These are phyloP conservation scores for Hemitrygon akajei DNA, from an alignment of 2,797 vertebrate genomes.

Conservation along the genomic window DNA sequence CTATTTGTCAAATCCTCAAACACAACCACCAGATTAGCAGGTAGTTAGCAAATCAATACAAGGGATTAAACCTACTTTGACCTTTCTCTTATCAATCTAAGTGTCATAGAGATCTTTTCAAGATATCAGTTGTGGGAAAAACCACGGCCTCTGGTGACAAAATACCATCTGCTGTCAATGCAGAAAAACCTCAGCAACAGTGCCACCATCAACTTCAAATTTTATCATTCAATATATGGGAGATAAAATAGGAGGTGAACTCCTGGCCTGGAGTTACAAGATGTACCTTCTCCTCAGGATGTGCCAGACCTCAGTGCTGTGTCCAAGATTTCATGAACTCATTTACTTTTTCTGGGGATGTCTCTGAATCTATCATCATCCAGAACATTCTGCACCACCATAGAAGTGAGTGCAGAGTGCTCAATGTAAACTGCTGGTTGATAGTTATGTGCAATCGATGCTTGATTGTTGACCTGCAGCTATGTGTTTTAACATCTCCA, in stretches of 20 bases:
- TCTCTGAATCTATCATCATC: background rate
- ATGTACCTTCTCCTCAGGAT: background rate
- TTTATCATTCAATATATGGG: background rate
- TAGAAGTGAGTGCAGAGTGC: background rate
- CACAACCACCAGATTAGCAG: too few relatives aligned
- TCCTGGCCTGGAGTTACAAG: background rate
- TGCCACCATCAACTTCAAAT: background rate
- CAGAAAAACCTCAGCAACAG: background rate
- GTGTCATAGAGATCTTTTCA: too few relatives aligned
- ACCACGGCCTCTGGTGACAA: too few relatives aligned
- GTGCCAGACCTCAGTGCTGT: background rate
- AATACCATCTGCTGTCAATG: background rate
- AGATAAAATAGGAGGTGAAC: background rate
- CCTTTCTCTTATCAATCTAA: too few relatives aligned
- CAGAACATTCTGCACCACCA: background rate
- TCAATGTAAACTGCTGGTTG: background rate
- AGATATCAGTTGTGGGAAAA: too few relatives aligned
- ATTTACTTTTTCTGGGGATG: background rate
- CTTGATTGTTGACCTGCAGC: background rate
- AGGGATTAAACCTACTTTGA: too few relatives aligned
- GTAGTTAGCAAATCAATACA: too few relatives aligned
- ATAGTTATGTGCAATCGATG: background rate
- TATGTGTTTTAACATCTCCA: background rate
- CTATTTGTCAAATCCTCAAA: too few relatives aligned
- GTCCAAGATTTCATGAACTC: background rate